Conservation (phyloP, 2,113 vertebrate genomes). For the Puffinus mauretanicus region DNA sequence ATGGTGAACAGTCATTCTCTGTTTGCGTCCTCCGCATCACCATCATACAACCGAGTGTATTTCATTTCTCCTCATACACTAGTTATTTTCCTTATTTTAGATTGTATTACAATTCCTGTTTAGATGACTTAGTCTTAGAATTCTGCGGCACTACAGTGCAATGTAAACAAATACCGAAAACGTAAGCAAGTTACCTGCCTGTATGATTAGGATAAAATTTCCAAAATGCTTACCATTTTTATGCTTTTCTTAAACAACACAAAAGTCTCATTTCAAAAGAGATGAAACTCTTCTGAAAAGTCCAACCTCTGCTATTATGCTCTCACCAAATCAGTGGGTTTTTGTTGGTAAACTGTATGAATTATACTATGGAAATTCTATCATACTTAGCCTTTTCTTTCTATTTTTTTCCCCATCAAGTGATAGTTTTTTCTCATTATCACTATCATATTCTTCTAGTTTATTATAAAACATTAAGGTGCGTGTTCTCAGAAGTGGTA, state of each 20-base stretch:
- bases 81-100: neutral
- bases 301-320: neutral
- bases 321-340: neutral
- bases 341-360: neutral
- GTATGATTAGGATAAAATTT: neutral
- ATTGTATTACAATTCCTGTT: neutral
- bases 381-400: neutral
- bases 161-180: neutral
- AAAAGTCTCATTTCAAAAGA: neutral
- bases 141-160: neutral
- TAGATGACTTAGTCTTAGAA: neutral
- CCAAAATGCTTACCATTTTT: neutral
- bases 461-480: neutral
- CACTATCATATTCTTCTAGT: neutral
- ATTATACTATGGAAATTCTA: neutral
- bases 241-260: neutral
- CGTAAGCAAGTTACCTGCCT: neutral
- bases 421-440: neutral
- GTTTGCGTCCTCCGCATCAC: neutral
- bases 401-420: neutral
- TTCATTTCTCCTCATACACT: neutral
- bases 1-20: neutral
- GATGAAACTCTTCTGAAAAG: neutral
- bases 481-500: neutral
- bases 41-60: neutral